Evolutionary conservation across 1,140 invertebrate genomes (phyloP).

Genomic region (Philopotamus ludificatus): DNA sequence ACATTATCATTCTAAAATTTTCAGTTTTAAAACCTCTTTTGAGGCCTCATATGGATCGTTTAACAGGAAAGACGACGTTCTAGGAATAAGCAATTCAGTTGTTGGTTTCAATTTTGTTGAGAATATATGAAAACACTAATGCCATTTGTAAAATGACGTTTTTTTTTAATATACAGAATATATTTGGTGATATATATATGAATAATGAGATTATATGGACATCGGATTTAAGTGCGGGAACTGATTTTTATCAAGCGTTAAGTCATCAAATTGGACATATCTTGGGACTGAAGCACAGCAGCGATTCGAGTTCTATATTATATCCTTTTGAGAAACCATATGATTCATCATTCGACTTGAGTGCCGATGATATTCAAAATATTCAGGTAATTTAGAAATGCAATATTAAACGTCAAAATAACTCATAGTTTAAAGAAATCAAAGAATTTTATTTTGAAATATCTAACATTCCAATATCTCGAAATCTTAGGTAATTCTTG

Average conservation of each 20-base stretch:
- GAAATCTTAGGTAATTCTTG: no score
- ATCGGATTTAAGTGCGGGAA: background rate
- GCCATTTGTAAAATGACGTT: background rate
- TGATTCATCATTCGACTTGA: background rate
- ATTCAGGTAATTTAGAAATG: background rate
- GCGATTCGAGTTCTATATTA: background rate
- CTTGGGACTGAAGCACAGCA: background rate
- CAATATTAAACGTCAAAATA: no score
- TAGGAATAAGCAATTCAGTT: background rate
- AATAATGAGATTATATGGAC: background rate
- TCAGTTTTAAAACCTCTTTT: background rate
- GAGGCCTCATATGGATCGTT: background rate
- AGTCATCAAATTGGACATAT: constrained; percentile 13
- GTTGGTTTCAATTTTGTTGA: background rate
- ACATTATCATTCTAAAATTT: background rate
- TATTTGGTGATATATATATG: constrained; percentile 8
- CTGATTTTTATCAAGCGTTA: background rate
- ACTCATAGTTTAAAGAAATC: no score
- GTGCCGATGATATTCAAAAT: background rate
- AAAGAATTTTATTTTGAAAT: no score
- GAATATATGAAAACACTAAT: background rate
- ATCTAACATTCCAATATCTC: no score
- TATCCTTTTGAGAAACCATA: background rate
- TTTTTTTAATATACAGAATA: background rate
- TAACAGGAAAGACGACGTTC: background rate